Base-by-base conservation (phyloP, 2,797 vertebrate genomes). In the Buceros bicornis region DNA sequence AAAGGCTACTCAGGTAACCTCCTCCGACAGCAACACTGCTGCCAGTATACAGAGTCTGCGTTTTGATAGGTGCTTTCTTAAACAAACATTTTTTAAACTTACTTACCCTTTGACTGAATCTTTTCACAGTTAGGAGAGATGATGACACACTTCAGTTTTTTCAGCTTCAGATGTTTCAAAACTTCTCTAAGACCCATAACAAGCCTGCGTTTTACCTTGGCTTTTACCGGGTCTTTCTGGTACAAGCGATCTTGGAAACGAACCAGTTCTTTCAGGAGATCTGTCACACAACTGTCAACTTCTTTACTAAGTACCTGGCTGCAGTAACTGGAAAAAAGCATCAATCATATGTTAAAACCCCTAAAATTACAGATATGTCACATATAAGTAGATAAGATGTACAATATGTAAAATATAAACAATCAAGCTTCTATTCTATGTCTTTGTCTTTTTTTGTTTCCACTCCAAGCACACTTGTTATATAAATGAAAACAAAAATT, bases 121-220 rank as follows among this genome's bases (percentile, higher is more conserved):
- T 99, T 99, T 95, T 99, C 99, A 94, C 99, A 99, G 98, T 99
- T 99, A 62, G 99, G 99, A 60, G 99, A 99, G 96, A 99, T 99
- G 97, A 99, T 98, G 82, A 99, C 98, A 87, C 99, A 99, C 89
- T 99, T 99, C 91, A 99, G 95, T 97, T 99, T 99, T 89, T 97
- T 98, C 93, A 99, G 99, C 95, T 99, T 99, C 92, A 99, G 98
- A 83, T 99, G 99, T 96, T 99, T 99, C 78, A 99, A 97, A 57
- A 99, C 99, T 97, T 99, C 99, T 83, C 99, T 96, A 71, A 99
- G 98, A 33, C 99, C 99, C 99, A 99, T 98, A 58, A 99, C 99
- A 6, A 99, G 97, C 40, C 99, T 98, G 26, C 99, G 98, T 96
- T 99, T 99, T 97, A 99, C 99, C 95, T 99, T 99, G 56, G 99